These are phyloP conservation scores for Heliconius hermathena DNA, from an alignment of 1,140 invertebrate species.

Conservation along the genomic window DNA sequence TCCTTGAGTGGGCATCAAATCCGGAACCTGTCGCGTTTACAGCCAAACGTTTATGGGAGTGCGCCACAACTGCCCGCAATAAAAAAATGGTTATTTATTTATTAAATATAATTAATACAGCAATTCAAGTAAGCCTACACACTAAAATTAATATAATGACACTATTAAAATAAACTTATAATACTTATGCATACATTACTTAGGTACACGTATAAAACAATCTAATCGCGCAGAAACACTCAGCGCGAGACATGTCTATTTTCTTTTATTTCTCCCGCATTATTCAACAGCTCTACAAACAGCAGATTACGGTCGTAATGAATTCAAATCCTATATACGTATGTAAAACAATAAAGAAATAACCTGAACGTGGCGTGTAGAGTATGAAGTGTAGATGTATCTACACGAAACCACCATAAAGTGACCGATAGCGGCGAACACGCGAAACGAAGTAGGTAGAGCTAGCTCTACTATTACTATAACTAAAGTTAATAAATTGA, in stretches of 20 bases:
- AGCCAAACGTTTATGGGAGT: too few relatives aligned
- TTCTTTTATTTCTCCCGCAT: slow-evolving; percentile 10
- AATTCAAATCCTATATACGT: neutral
- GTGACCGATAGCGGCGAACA: neutral
- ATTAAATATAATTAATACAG: too few relatives aligned
- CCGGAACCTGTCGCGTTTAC: too few relatives aligned
- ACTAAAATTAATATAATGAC: too few relatives aligned
- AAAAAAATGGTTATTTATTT: too few relatives aligned
- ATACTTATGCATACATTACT: neutral
- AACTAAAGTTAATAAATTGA: neutral
- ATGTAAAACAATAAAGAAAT: slow-evolving; percentile 1
- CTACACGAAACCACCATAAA: neutral
- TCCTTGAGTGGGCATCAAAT: too few relatives aligned
- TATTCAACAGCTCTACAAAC: slow-evolving; percentile 6
- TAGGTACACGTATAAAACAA: neutral
- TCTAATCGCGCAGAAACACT: neutral
- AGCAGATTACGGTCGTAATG: slow-evolving; percentile 6
- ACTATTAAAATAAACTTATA: neutral
- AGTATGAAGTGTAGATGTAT: neutral
- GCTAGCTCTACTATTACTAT: neutral
- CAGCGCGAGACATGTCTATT: neutral
- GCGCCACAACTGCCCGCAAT: too few relatives aligned
- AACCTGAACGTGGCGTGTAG: neutral
- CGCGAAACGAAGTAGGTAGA: neutral
- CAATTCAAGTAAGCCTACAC: too few relatives aligned